Evolutionary conservation across 1,140 invertebrate species (phyloP), one percentile per base, ranked within the genome.

Genomic region (Euglossa dilemma): DNA sequence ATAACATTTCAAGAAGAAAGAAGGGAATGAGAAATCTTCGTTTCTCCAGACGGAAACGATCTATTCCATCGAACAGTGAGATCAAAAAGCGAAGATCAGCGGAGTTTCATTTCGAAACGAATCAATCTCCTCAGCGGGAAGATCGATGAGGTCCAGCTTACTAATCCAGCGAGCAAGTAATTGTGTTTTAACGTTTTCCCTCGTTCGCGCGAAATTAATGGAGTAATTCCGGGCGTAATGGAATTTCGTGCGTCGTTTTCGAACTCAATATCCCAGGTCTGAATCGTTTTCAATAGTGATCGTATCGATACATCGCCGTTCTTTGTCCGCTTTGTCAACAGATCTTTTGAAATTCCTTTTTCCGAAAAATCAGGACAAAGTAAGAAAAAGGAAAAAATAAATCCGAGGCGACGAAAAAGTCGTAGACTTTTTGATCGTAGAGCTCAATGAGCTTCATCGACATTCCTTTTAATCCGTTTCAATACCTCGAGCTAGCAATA

Each of bases 181-280:
- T 74, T 45, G 56, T 43, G n/a, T 61, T 74, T 74, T 47, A 74
- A 74, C 72, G 43, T 57, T 61, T 74, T 61, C 36, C 7, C 18
- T 28, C 1, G n/a, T 45, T 73, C 43, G 43, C 43, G n/a, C 14
- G 56, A 59, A 45, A 74, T 61, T 74, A 74, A 74, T 59, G 56
- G 72, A 74, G 72, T 43, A 74, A 74, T 74, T 74, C 56, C 43
- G 9, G 9, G n/a, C n/a, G 36, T 74, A 74, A 74, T 61, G n/a
- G 43, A 74, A 74, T 74, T 59, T 61, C 57, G n/a, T n/a, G 72
- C 56, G 59, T 61, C 56, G 54, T 52, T 36, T 73, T 73, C 72
- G 56, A 25, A 74, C 28, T 74, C 72, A 25, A 74, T 74, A 50
- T 47, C 72, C 43, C 16, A 8, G 14, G 72, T 11, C 4, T n/a